phyloP scores from a whole-genome alignment of 2,113 vertebrate species.

The Mesitornis unicolor region DNA sequence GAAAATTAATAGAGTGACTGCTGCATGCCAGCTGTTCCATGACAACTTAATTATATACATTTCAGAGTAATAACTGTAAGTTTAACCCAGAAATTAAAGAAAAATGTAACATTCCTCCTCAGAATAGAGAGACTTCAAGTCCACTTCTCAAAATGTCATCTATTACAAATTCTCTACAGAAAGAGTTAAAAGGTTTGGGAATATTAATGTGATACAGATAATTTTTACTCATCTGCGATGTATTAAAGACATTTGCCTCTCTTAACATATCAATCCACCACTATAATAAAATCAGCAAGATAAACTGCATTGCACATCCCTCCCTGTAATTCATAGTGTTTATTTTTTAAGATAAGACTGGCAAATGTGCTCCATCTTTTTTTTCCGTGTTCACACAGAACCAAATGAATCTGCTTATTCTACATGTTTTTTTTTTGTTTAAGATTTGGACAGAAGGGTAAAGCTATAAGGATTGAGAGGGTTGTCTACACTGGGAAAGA shows the following conservation, averaged over 20 bases:
- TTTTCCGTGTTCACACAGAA: conserved; percentile 4
- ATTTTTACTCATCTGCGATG: not conserved
- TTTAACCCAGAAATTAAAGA: not conserved
- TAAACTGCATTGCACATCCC: not conserved
- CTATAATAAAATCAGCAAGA: not conserved
- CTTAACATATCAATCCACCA: not conserved
- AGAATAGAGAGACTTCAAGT: not conserved
- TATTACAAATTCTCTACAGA: not conserved
- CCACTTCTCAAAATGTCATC: not conserved
- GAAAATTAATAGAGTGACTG: not conserved
- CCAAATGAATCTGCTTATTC: conserved; percentile 29
- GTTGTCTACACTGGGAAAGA: conserved; percentile 97
- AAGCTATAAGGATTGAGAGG: conserved; percentile 93
- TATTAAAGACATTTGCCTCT: conserved; percentile 5
- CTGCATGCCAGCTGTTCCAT: conserved; percentile 10
- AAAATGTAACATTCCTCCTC: not conserved
- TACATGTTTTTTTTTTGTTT: conserved; percentile 50
- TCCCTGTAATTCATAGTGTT: conserved; percentile 12
- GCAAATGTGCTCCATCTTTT: conserved; percentile 9
- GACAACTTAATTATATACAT: not conserved
- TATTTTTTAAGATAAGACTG: conserved; percentile 39
- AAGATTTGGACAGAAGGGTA: conserved; percentile 91
- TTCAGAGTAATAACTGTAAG: conserved; percentile 2
- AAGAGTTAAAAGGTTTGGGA: not conserved
- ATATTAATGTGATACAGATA: not conserved